Evolutionary conservation across 2,888 invertebrate species (phyloP).

Genomic region (Dryobotodes eremita): DNA sequence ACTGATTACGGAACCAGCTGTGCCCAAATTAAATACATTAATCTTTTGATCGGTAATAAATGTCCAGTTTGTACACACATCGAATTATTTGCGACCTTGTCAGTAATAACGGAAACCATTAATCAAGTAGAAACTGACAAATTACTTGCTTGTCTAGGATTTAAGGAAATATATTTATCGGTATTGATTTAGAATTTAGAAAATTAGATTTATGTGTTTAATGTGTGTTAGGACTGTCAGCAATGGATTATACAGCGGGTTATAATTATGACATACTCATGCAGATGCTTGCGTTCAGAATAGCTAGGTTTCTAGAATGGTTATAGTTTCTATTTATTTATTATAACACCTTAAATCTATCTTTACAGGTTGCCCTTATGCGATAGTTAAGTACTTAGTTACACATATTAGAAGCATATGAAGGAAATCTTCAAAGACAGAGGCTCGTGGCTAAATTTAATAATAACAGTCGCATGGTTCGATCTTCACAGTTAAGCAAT

Average conservation of each 20-base stretch:
- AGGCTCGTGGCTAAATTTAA: neutral
- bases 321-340: neutral
- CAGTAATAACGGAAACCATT: conserved; percentile 22
- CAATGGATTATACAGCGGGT: neutral
- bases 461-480: neutral
- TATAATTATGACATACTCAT: neutral
- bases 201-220: conserved; percentile 32
- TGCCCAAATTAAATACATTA: conserved; percentile 33
- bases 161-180: conserved; percentile 14
- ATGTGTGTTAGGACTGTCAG: conserved; percentile 16
- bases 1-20: conserved; percentile 24
- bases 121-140: conserved; percentile 39
- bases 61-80: conserved; percentile 23
- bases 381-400: neutral
- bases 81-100: conserved; percentile 25
- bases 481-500: neutral
- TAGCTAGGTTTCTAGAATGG: neutral
- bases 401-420: neutral
- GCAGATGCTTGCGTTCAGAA: neutral
- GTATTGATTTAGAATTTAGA: conserved; percentile 18
- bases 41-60: conserved; percentile 28
- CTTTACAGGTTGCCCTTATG: too few relatives aligned
- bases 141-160: conserved; percentile 29
- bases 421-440: neutral
- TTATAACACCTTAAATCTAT: neutral